Conservation (phyloP, 2,113 vertebrate genomes). For the Numenius arquata region DNA sequence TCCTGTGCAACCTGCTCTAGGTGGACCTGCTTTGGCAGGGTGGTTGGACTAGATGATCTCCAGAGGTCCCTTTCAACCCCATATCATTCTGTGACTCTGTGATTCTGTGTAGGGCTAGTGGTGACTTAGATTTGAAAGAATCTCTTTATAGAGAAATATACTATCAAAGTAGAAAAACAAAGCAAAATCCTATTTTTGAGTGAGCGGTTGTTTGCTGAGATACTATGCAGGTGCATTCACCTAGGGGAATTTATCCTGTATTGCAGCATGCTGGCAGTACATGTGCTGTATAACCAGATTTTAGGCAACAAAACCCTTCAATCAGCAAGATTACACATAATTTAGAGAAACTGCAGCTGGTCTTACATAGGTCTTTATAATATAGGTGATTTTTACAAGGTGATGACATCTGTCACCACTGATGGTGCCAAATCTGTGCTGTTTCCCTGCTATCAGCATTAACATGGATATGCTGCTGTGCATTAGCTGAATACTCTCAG, state of each 20-base stretch:
- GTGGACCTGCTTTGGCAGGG: too few relatives aligned
- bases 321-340: background rate
- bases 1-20: too few relatives aligned
- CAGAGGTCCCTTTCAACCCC: too few relatives aligned
- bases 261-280: background rate
- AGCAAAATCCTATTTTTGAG: background rate
- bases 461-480: background rate
- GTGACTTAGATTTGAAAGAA: background rate
- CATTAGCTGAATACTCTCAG: background rate
- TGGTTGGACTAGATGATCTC: too few relatives aligned
- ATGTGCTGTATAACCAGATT: background rate
- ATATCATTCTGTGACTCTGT: too few relatives aligned
- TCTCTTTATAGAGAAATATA: background rate
- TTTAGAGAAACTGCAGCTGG: background rate
- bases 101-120: background rate
- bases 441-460: background rate
- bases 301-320: background rate
- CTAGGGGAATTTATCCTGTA: background rate
- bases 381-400: constrained; percentile 7
- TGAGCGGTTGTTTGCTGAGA: background rate
- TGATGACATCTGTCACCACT: background rate
- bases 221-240: background rate
- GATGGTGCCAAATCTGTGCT: background rate
- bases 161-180: background rate
- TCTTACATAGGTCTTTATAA: background rate